Percentiles rank a stretch among this genome's conserved stretches.
phyloP scores from a whole-genome alignment of 2,797 vertebrate genomes.

The Acipenser transmontanus region DNA sequence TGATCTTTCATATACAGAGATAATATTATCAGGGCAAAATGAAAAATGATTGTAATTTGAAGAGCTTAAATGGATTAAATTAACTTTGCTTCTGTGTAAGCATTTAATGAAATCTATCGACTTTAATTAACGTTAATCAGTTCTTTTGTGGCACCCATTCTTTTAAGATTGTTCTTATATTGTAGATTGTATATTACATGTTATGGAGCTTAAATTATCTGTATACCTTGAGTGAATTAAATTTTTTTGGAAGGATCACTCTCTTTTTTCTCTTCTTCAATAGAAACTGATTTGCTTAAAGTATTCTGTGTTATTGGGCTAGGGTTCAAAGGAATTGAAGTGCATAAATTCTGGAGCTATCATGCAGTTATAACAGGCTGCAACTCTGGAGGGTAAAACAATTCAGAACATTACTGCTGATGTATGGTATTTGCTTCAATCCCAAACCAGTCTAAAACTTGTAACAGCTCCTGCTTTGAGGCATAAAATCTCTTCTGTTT shows the following conservation, averaged over 20 bases:
- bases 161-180: slow-evolving; percentile 28
- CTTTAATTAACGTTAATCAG: slow-evolving; percentile 35
- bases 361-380: background rate
- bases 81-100: slow-evolving; percentile 31
- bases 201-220: slow-evolving; percentile 28
- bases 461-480: too few relatives aligned
- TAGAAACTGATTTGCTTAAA: slow-evolving; percentile 6
- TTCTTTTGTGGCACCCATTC: slow-evolving; percentile 30
- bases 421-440: too few relatives aligned
- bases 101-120: slow-evolving; percentile 40
- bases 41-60: slow-evolving; percentile 47
- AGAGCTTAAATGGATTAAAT: slow-evolving; percentile 33
- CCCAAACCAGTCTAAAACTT: too few relatives aligned
- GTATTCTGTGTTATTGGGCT: background rate
- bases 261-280: background rate
- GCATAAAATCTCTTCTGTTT: too few relatives aligned
- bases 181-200: slow-evolving; percentile 23
- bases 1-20: slow-evolving; percentile 37
- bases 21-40: slow-evolving; percentile 52
- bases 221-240: slow-evolving; percentile 9
- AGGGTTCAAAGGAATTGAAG: background rate
- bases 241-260: slow-evolving; percentile 23
- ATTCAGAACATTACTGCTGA: too few relatives aligned
- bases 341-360: slow-evolving; percentile 1
- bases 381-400: too few relatives aligned